A percentile compares a stretch with the other conserved stretches of the same genome.
phyloP scores from a whole-genome alignment of 2,888 invertebrate genomes.

The Dorcus parallelipipedus region DNA sequence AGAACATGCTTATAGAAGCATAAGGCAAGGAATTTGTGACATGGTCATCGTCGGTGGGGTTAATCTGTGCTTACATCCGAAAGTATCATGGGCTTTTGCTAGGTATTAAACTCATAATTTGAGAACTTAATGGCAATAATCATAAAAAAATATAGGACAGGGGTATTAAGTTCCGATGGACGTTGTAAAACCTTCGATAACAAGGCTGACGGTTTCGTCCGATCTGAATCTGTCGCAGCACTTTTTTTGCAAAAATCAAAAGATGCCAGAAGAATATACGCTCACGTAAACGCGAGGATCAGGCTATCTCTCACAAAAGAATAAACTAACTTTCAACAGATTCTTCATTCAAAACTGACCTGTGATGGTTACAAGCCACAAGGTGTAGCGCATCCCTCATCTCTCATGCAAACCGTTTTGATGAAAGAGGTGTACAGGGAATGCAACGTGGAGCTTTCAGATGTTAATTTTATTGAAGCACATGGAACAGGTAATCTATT shows the following conservation, averaged over 20 bases:
- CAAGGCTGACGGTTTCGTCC: constrained; percentile 74
- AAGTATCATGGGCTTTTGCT: constrained; percentile 82
- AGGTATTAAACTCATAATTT: constrained; percentile 33
- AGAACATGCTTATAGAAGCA: constrained; percentile 74
- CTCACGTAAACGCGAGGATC: constrained; percentile 59
- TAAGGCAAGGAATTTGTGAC: constrained; percentile 80
- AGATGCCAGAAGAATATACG: constrained; percentile 52
- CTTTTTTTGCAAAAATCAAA: constrained; percentile 67
- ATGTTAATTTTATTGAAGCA: constrained; percentile 79
- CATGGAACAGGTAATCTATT: constrained; percentile 66
- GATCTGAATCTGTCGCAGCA: constrained; percentile 75
- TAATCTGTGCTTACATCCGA: constrained; percentile 85
- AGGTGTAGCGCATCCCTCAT: constrained; percentile 45
- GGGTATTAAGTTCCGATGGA: constrained; percentile 80
- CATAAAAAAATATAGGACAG: constrained; percentile 44
- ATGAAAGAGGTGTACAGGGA: constrained; percentile 64
- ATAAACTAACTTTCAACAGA: constrained; percentile 50
- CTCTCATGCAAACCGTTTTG: constrained; percentile 58
- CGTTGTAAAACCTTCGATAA: constrained; percentile 89
- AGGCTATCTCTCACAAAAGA: constrained; percentile 48
- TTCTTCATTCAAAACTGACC: constrained; percentile 40
- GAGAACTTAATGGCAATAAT: no score
- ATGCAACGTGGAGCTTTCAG: constrained; percentile 65
- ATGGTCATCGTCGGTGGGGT: constrained; percentile 86
- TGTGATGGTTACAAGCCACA: constrained; percentile 45